Evolutionary conservation across 35 echinoderm and acorn worm species (phyloP).

Genomic region (Hemicentrotus pulcherrimus): DNA sequence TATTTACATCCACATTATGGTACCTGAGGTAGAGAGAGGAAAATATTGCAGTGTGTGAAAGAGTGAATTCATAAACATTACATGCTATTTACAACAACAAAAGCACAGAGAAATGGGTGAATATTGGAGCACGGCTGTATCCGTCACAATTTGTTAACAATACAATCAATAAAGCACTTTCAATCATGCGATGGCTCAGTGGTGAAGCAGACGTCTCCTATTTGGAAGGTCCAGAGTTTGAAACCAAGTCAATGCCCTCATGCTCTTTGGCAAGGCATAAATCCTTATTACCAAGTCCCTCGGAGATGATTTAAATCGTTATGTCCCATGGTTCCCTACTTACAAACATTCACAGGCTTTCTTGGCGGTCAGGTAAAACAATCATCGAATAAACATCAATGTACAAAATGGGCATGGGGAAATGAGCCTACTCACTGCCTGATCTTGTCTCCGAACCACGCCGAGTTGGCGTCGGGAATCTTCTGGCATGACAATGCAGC

Average conservation of each 20-base stretch:
- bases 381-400: background rate
- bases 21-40: slow-evolving; percentile 62
- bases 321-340: too few relatives aligned
- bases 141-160: too few relatives aligned
- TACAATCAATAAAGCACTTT: too few relatives aligned
- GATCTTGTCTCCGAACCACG: slow-evolving; percentile 91
- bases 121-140: too few relatives aligned
- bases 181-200: too few relatives aligned
- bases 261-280: too few relatives aligned
- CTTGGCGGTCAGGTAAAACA: too few relatives aligned
- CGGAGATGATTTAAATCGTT: background rate
- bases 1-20: slow-evolving; percentile 88
- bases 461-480: slow-evolving; percentile 90
- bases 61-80: background rate
- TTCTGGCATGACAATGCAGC: slow-evolving; percentile 81
- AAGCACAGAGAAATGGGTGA: too few relatives aligned
- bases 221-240: background rate
- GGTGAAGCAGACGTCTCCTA: too few relatives aligned
- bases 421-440: slow-evolving; percentile 78
- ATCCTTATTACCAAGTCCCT: too few relatives aligned
- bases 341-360: too few relatives aligned
- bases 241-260: background rate
- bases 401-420: background rate
- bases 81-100: too few relatives aligned
- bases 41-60: background rate